Conservation (phyloP, 1,140 invertebrate species). For the Bilobella aurantiaca region DNA sequence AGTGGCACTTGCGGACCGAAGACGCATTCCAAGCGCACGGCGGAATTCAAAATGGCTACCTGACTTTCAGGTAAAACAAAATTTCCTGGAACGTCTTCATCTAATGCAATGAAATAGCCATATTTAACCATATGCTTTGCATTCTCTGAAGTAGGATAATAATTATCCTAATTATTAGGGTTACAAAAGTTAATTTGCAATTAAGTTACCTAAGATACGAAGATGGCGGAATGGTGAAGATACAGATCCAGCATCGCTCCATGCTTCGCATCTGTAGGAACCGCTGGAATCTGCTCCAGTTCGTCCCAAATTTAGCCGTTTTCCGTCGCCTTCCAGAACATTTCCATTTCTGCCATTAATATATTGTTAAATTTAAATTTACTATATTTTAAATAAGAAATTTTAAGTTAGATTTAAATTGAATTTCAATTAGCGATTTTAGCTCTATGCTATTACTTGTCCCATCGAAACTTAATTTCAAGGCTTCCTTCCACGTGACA, state of each 20-base stretch:
- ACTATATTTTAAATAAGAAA: not conserved
- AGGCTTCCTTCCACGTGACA: conserved; percentile 64
- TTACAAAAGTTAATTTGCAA: no score
- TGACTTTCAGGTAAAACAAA: no score
- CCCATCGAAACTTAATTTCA: conserved; percentile 63
- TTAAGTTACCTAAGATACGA: conserved; percentile 48
- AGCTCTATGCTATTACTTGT: conserved; percentile 43
- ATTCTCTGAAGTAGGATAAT: no score
- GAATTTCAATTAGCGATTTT: not conserved
- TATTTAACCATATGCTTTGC: no score
- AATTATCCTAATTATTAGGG: no score
- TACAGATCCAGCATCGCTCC: conserved; percentile 52
- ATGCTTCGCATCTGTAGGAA: conserved; percentile 55
- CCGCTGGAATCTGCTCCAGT: conserved; percentile 56
- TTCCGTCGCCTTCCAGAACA: conserved; percentile 48
- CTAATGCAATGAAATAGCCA: no score
- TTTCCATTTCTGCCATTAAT: conserved; percentile 51
- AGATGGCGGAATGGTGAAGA: conserved; percentile 48
- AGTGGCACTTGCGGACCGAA: no score
- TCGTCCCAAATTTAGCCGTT: conserved; percentile 51
- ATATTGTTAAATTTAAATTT: no score
- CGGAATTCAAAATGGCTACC: no score
- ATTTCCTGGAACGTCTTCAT: no score
- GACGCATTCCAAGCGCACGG: no score
- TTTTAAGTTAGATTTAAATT: no score